A percentile compares a stretch with the other conserved stretches of the same genome.
Evolutionary conservation across 2,797 vertebrate genomes (phyloP).

Genomic region (Chromis chromis): DNA sequence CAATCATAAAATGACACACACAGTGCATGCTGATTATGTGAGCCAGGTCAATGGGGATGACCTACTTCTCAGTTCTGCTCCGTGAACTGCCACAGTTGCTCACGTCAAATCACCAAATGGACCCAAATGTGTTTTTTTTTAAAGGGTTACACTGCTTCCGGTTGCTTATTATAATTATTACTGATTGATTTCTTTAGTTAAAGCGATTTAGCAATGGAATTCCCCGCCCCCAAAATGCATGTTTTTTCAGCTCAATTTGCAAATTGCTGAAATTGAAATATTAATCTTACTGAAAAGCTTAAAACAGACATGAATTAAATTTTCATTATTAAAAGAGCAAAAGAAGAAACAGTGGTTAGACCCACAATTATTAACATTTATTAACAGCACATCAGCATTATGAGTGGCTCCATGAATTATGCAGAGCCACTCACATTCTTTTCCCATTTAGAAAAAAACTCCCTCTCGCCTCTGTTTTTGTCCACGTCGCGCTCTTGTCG

Average conservation of each 20-base stretch:
- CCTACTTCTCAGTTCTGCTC: conserved; percentile 91
- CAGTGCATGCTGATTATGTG: conserved; percentile 85
- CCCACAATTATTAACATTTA: conserved; percentile 28
- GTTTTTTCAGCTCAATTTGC: conserved; percentile 32
- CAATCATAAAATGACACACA: conserved; percentile 57
- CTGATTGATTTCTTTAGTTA: conserved; percentile 19
- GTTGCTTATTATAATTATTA: conserved; percentile 28
- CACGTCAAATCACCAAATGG: conserved; percentile 85
- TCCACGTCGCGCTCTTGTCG: conserved; percentile 20
- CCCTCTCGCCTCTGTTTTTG: conserved; percentile 24
- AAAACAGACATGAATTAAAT: conserved; percentile 12
- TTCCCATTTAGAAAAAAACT: conserved; percentile 12
- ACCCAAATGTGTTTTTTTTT: conserved; percentile 79
- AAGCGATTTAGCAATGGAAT: conserved; percentile 12
- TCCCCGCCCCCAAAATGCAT: background rate
- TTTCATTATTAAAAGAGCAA: conserved; percentile 5
- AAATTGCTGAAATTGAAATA: conserved; percentile 15
- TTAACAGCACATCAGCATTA: conserved; percentile 20
- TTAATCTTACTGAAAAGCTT: conserved; percentile 27
- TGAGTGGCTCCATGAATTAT: conserved; percentile 18
- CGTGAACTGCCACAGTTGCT: conserved; percentile 88
- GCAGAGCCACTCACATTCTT: conserved; percentile 18
- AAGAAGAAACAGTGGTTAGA: background rate
- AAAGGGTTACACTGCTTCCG: conserved; percentile 46
- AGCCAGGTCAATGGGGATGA: conserved; percentile 91